Evolutionary conservation across 2,797 vertebrate genomes (phyloP), one percentile per base, ranked within the genome.

Genomic region (Lycodopsis pacificus): DNA sequence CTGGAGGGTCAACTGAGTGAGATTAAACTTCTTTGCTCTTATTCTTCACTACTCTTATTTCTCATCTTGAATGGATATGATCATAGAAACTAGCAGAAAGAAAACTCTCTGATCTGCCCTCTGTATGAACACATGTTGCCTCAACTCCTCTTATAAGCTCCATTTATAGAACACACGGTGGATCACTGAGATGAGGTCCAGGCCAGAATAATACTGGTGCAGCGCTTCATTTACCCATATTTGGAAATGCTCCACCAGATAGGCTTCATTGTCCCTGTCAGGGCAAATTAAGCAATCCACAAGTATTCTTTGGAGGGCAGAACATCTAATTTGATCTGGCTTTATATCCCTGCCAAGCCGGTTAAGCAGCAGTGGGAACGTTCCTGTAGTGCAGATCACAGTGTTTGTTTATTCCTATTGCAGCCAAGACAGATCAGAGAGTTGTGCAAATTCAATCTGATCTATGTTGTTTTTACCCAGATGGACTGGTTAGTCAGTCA

Each of bases 151-250:
- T 13, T 6, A 25, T 25, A 32, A 77, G 54, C 36, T 79, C 19
- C 71, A 65, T 85, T 79, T 65, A 76, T 73, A 67, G 58, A 75
- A 59, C 53, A 32, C 58, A 57, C 11, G 56, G 12, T 61, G 66
- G 73, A 64, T 84, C 69, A 57, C 5, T 42, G 66, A 68, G 68
- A 79, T 36, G 72, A 80, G 30, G 71, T 68, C 71, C 27, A 13
- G 48, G 76, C 58, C 63, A 78, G 58, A 54, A 74, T 68, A 80
- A 76, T 62, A 77, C 80, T 76, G 54, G 56, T 63, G 70, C 61
- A 62, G 66, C 4, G 13, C 74, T 86, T 66, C 58, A 71, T 86
- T 86, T 81, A 85, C 30, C 80, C 77, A 74, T 81, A 79, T 84
- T 84, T 83, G 73, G 80, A 83, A 76, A 72, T 42, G 70, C 48